Percentiles rank a stretch among this genome's conserved stretches.
Conservation (phyloP, 1,140 invertebrate species). For the Pentalonia nigronervosa region DNA sequence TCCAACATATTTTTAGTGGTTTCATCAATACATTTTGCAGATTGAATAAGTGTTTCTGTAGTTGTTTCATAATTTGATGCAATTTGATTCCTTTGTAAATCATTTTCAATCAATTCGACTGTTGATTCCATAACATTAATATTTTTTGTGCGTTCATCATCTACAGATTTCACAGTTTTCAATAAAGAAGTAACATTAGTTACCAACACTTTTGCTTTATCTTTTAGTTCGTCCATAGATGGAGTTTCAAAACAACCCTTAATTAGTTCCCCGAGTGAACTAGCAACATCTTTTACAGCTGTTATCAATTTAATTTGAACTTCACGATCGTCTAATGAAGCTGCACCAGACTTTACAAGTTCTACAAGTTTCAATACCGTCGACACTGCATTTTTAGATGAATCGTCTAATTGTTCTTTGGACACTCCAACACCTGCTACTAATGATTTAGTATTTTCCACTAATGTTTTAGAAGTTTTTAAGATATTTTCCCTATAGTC, state of each 20-base stretch:
- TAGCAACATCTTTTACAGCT: slow-evolving; percentile 97
- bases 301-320: slow-evolving; percentile 97
- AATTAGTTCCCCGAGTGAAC: slow-evolving; percentile 93
- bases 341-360: slow-evolving; percentile 95
- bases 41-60: slow-evolving; percentile 91
- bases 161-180: slow-evolving; percentile 99
- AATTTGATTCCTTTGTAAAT: slow-evolving; percentile 86
- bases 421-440: slow-evolving; percentile 93
- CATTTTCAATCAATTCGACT: slow-evolving; percentile 88
- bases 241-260: slow-evolving; percentile 89
- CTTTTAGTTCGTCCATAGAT: slow-evolving; percentile 95
- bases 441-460: slow-evolving; percentile 98
- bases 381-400: slow-evolving; percentile 94
- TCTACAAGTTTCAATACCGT: slow-evolving; percentile 97
- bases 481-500: slow-evolving; percentile 94
- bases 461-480: slow-evolving; percentile 97
- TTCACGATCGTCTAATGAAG: slow-evolving; percentile 92
- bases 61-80: slow-evolving; percentile 78
- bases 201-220: slow-evolving; percentile 99
- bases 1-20: slow-evolving; percentile 94
- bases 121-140: slow-evolving; percentile 95
- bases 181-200: slow-evolving; percentile 97
- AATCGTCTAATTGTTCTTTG: slow-evolving; percentile 94
- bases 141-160: slow-evolving; percentile 97
- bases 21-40: slow-evolving; percentile 91